These are phyloP conservation scores for Lochmaea capreae DNA, from an alignment of 2,888 invertebrate genomes.

Conservation along the genomic window DNA sequence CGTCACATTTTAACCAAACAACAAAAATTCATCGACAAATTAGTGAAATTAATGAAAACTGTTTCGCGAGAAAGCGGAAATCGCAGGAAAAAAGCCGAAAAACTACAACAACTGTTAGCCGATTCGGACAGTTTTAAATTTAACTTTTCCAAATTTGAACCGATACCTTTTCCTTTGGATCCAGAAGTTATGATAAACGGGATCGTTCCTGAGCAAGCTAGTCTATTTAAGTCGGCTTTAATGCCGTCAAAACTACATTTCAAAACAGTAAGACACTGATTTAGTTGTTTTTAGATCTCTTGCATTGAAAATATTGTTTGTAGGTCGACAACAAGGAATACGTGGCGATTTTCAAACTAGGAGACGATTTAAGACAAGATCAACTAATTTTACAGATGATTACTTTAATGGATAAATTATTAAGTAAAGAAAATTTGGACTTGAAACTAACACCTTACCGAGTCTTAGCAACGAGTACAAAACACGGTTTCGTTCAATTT, in stretches of 20 bases:
- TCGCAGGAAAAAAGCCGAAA: slow-evolving; percentile 91
- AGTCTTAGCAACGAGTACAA: slow-evolving; percentile 94
- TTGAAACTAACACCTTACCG: slow-evolving; percentile 95
- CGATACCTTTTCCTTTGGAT: slow-evolving; percentile 94
- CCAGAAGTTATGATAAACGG: slow-evolving; percentile 87
- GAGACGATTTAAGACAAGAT: slow-evolving; percentile 97
- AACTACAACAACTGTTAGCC: slow-evolving; percentile 84
- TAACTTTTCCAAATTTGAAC: slow-evolving; percentile 91
- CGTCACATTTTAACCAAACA: slow-evolving; percentile 84
- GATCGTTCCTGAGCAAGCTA: slow-evolving; percentile 89
- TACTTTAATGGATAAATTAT: slow-evolving; percentile 95
- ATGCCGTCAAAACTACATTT: slow-evolving; percentile 96
- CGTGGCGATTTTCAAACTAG: slow-evolving; percentile 96
- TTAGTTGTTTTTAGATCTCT: background rate
- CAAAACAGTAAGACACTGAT: slow-evolving; percentile 68
- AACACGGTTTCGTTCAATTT: slow-evolving; percentile 96
- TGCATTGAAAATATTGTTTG: background rate
- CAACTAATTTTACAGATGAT: slow-evolving; percentile 98
- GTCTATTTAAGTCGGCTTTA: slow-evolving; percentile 94
- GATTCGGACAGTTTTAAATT: slow-evolving; percentile 85
- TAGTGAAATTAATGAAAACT: slow-evolving; percentile 87
- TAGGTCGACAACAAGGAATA: slow-evolving; percentile 81
- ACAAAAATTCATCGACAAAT: slow-evolving; percentile 89
- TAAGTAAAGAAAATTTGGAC: slow-evolving; percentile 95
- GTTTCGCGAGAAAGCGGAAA: slow-evolving; percentile 93